These are phyloP conservation scores for Euleptes europaea DNA, from an alignment of 2,113 vertebrate species.

Conservation along the genomic window DNA sequence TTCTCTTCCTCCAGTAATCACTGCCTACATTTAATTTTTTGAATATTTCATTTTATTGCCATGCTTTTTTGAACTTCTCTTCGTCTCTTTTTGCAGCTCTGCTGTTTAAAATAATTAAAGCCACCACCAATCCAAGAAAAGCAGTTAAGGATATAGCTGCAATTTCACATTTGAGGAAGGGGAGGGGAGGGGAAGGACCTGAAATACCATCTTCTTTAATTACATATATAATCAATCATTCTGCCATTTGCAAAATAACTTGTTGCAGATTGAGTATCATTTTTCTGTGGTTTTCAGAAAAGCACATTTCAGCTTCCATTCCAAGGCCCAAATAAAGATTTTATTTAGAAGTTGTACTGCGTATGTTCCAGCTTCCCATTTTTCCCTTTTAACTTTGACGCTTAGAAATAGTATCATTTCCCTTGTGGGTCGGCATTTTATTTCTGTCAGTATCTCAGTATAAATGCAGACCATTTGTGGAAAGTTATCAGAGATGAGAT, in stretches of 20 bases:
- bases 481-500: conserved; percentile 51
- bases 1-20: not conserved
- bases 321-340: conserved; percentile 48
- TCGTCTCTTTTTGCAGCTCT: not conserved
- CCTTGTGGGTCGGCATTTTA: conserved; percentile 41
- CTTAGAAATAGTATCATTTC: conserved; percentile 38
- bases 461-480: conserved; percentile 31
- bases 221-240: conserved; percentile 53
- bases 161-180: not conserved
- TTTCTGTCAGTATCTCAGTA: conserved; percentile 48
- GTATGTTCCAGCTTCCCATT: conserved; percentile 39
- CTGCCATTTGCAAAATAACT: conserved; percentile 42
- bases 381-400: conserved; percentile 45
- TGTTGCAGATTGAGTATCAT: conserved; percentile 40
- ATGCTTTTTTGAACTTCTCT: conserved; percentile 13
- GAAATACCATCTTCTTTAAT: conserved; percentile 32
- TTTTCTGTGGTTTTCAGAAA: conserved; percentile 57
- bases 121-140: conserved; percentile 14
- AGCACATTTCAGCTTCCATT: conserved; percentile 45
- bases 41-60: not conserved
- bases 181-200: conserved; percentile 7
- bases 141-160: not conserved
- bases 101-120: conserved; percentile 10
- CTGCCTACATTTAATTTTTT: conserved; percentile 1
- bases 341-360: conserved; percentile 52